Evolutionary conservation across 1,140 invertebrate species (phyloP).

Genomic region (Orussus abietinus): DNA sequence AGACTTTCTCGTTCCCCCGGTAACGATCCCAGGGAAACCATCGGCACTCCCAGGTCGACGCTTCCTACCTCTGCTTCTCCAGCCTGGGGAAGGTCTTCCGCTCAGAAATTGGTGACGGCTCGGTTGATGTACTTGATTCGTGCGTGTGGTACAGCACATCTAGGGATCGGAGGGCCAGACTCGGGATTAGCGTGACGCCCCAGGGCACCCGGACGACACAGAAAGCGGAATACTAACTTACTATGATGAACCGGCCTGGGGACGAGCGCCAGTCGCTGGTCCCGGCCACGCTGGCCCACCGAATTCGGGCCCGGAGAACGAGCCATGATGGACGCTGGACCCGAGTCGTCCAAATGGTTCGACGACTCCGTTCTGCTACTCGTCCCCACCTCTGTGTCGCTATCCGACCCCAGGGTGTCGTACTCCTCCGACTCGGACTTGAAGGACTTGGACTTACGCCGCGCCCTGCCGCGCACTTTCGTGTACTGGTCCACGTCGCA

Average conservation of each 20-base stretch:
- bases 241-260: slow-evolving; percentile 59
- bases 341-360: slow-evolving; percentile 54
- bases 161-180: slow-evolving; percentile 21
- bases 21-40: slow-evolving; percentile 4
- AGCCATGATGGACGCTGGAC: slow-evolving; percentile 42
- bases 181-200: slow-evolving; percentile 17
- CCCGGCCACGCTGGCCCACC: slow-evolving; percentile 34
- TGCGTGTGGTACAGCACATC: slow-evolving; percentile 54
- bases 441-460: slow-evolving; percentile 50
- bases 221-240: slow-evolving; percentile 59
- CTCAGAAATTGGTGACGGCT: slow-evolving; percentile 56
- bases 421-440: slow-evolving; percentile 62
- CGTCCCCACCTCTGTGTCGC: slow-evolving; percentile 55
- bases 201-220: slow-evolving; percentile 34
- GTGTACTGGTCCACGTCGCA: slow-evolving; percentile 49
- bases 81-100: slow-evolving; percentile 51
- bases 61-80: slow-evolving; percentile 45
- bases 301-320: slow-evolving; percentile 44
- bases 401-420: slow-evolving; percentile 59
- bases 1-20: too few species aligned
- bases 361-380: slow-evolving; percentile 55
- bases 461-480: slow-evolving; percentile 44
- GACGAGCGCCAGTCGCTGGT: slow-evolving; percentile 46
- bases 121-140: slow-evolving; percentile 56
- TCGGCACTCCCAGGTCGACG: background rate